Evolutionary conservation across 2,113 vertebrate genomes (phyloP).

Genomic region (Menura novaehollandiae): DNA sequence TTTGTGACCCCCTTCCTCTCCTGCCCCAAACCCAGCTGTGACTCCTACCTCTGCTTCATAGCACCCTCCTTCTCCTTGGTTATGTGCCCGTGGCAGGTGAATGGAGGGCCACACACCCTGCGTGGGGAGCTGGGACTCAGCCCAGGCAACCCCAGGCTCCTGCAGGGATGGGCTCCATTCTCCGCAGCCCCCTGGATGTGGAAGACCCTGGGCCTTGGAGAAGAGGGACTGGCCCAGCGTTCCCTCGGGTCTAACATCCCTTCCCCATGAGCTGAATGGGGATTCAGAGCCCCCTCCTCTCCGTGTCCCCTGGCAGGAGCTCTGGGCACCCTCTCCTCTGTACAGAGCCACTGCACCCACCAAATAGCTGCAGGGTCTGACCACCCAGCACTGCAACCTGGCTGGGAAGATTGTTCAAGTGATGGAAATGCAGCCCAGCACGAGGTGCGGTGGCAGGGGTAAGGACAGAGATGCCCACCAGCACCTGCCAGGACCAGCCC

Average conservation of each 20-base stretch:
- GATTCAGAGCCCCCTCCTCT: fast-evolving
- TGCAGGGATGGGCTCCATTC: neutral
- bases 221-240: neutral
- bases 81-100: neutral
- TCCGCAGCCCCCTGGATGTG: neutral
- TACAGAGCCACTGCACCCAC: neutral
- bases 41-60: neutral
- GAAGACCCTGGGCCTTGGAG: neutral
- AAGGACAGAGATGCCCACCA: neutral
- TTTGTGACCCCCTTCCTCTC: neutral
- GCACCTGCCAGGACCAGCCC: neutral
- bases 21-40: neutral
- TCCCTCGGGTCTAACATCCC: neutral
- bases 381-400: fast-evolving
- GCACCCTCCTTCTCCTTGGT: neutral
- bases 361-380: fast-evolving
- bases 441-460: neutral
- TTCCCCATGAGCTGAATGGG: fast-evolving
- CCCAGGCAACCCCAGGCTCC: neutral
- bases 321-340: neutral
- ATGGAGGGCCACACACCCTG: neutral
- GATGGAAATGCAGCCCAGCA: neutral
- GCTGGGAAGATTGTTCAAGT: neutral
- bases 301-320: neutral
- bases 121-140: fast-evolving